Conservation (phyloP, 2,888 invertebrate species). For the Netelia melanura region DNA sequence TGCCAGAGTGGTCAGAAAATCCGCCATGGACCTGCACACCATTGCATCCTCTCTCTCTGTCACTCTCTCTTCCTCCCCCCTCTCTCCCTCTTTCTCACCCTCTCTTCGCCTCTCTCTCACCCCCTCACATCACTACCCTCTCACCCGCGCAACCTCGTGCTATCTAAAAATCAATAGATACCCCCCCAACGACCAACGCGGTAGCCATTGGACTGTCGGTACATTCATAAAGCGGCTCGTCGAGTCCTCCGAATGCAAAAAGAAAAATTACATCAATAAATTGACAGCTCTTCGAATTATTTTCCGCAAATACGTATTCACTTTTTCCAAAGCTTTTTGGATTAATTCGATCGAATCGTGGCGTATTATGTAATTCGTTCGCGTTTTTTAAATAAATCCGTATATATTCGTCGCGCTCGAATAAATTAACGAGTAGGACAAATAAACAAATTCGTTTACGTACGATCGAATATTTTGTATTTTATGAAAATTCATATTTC, state of each 20-base stretch:
- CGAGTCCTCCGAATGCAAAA: slow-evolving; percentile 47
- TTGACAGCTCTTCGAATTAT: not conserved
- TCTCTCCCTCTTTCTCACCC: slow-evolving; percentile 52
- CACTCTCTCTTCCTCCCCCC: slow-evolving; percentile 26
- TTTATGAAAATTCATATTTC: too few relatives aligned
- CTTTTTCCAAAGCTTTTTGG: not conserved
- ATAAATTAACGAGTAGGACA: too few relatives aligned
- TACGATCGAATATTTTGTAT: too few relatives aligned
- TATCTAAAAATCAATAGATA: slow-evolving; percentile 82
- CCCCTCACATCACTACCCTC: slow-evolving; percentile 66
- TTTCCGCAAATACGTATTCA: not conserved
- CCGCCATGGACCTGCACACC: slow-evolving; percentile 37
- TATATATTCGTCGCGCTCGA: too few relatives aligned
- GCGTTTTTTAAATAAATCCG: too few relatives aligned
- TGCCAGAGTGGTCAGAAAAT: slow-evolving; percentile 43
- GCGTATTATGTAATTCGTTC: too few relatives aligned
- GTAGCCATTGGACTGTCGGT: slow-evolving; percentile 72
- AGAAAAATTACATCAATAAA: slow-evolving; percentile 24
- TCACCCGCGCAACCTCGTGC: slow-evolving; percentile 74
- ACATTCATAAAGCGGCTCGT: slow-evolving; percentile 65
- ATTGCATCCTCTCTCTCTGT: slow-evolving; percentile 36
- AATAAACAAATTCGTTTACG: too few relatives aligned
- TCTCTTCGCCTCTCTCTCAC: slow-evolving; percentile 70
- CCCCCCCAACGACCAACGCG: slow-evolving; percentile 74
- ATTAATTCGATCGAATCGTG: too few relatives aligned